These are phyloP conservation scores for Melanerpes aurifrons DNA, from an alignment of 2,113 vertebrate genomes.

Conservation along the genomic window DNA sequence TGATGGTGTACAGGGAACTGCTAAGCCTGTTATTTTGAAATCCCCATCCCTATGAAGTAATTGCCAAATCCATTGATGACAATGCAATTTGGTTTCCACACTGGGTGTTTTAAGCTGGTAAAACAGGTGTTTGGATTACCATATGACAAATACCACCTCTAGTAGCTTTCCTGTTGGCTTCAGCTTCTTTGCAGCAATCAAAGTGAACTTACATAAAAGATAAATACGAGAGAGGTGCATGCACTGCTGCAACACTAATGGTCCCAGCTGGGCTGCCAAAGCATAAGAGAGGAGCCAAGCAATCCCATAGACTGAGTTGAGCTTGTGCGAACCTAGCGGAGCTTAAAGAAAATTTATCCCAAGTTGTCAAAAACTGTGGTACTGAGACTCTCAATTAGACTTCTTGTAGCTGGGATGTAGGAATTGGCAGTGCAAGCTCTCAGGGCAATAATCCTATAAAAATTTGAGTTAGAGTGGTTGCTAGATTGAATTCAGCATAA, in stretches of 20 bases:
- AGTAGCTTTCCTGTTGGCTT: slow-evolving; percentile 4
- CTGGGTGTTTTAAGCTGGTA: background rate
- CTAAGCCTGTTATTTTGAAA: background rate
- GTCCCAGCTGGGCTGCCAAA: background rate
- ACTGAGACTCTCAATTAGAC: background rate
- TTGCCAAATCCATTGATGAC: background rate
- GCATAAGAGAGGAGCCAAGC: background rate
- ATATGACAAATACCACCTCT: background rate
- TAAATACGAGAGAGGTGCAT: background rate
- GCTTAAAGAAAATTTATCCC: background rate
- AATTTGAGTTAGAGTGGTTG: background rate
- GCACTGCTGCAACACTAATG: background rate
- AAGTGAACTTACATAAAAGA: background rate
- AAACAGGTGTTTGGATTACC: background rate
- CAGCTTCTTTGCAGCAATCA: slow-evolving; percentile 18
- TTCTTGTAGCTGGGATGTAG: background rate
- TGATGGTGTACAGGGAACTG: background rate
- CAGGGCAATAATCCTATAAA: background rate
- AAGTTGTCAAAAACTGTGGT: background rate
- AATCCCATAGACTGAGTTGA: background rate
- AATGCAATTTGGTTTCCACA: background rate
- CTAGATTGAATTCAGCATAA: background rate
- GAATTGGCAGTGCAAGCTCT: background rate
- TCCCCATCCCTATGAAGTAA: background rate
- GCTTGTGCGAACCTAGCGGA: background rate